Base-by-base conservation (phyloP, 2,113 vertebrate genomes). In the Lepidothrix coronata region DNA sequence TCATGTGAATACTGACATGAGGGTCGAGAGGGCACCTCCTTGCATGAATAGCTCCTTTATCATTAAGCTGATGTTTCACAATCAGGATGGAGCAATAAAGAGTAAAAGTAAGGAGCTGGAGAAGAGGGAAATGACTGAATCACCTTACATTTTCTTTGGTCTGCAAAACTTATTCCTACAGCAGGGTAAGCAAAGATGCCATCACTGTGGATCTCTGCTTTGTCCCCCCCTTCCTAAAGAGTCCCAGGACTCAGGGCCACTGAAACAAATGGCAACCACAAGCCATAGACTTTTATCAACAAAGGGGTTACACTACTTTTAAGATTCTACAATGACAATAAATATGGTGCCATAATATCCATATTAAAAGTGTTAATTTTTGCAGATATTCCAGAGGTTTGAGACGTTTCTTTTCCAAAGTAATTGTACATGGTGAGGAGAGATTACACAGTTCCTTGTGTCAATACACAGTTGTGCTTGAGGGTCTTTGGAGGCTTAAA, bases 81-180 rank as follows among this genome's bases (percentile, higher is more conserved):
- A 91, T 73, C 68, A 46, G 57, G 49, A 92, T 91, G 88, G 61
- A 88, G 92, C 54, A 96, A 95, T 81, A 49, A 96, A 81, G 65
- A 96, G 91, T 92, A 96, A 94, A 94, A 95, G 88, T 90, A 89
- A 95, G 79, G 72, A 93, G 94, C 22, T 87, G 58, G 73, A 89
- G 62, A 86, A 75, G 65, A 93, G 44, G 88, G 76, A 94, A 91
- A 65, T 15, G 2, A 68, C 44, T 81, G 20, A 70, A 90, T 65
- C 74, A 63, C 51, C 41, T 91, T 62, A n/a, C 12, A 55, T 78
- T 74, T 80, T 27, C 24, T 71, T 80, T 68, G 44, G 17, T 59
- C 43, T 79, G 31, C 67, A 72, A 61, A 88, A 48, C 28, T 46
- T 22, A 41, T 63, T 77, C 13, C 13, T 59, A 59, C 48, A 61